Evolutionary conservation across 2,888 invertebrate species (phyloP), one percentile per base, ranked within the genome.

Genomic region (Macroteleia sp.): DNA sequence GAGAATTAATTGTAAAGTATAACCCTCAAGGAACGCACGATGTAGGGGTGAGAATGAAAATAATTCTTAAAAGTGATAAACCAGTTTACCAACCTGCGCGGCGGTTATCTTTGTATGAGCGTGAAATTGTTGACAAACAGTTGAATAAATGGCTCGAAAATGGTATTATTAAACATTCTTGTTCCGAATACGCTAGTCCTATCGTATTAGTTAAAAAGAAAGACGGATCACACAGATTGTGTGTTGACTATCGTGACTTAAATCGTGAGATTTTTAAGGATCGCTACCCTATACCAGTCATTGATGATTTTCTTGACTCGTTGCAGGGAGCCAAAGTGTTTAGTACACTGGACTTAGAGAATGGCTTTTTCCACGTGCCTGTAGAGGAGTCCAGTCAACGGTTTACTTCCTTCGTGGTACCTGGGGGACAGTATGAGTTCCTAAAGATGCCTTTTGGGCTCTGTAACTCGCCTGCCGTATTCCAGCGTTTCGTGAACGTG

Each of bases 211-310:
- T 34, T 3, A 9, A n/a, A n/a, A 34, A 34, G 12, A 34, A 34
- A n/a, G 34, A 34, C 12, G 34, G 34, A n/a, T 34, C 10, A n/a
- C 34, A 34, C 10, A 9, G 6, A n/a, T 34, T 34, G 34, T 34
- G 34, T 34, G 34, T 34, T n/a, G 34, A 34, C 12, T 34, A 34
- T 34, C 9, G 34, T n/a, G 34, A n/a, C 12, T n/a, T 34, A 3
- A 34, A 34, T 34, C 9, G 12, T n/a, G 34, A 34, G 12, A 34
- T 34, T 8, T 34, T 34, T 34, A 34, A 34, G 12, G 34, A 34
- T 34, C 10, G 34, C 12, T 85, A 84, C 46, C 86, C 85, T 0
- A 28, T 88, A 9, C 85, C 86, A 0, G 66, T 81, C n/a, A 81
- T 89, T 5, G 66, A 66, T 12, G 52, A 66, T 22, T 32, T 66